phyloP scores from a whole-genome alignment of 2,888 invertebrate genomes.

The Gerris lacustris region DNA sequence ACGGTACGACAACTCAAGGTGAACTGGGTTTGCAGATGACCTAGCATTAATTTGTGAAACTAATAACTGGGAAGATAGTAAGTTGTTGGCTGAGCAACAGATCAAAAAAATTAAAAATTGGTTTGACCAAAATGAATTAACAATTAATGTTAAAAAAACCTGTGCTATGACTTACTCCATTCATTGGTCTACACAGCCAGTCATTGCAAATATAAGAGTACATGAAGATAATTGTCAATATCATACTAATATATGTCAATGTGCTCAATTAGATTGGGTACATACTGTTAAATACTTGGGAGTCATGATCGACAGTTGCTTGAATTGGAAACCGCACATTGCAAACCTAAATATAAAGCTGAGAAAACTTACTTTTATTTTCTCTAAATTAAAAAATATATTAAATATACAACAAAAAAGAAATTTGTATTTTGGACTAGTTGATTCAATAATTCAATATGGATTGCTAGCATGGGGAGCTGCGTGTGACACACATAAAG shows the following conservation, averaged over 20 bases:
- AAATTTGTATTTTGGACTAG: too few relatives aligned
- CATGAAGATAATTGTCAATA: neutral
- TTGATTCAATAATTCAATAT: too few relatives aligned
- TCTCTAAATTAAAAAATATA: conserved; percentile 1
- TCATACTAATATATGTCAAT: neutral
- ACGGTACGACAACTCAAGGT: too few relatives aligned
- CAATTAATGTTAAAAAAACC: neutral
- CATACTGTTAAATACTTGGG: neutral
- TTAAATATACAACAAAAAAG: too few relatives aligned
- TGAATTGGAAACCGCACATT: conserved; percentile 3
- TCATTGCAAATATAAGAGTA: neutral
- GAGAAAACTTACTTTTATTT: neutral
- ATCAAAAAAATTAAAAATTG: neutral
- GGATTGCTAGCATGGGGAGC: too few relatives aligned
- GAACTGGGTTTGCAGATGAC: conserved; percentile 2
- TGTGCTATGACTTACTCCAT: neutral
- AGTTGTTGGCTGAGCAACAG: neutral
- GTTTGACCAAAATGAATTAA: neutral
- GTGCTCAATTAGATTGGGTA: neutral
- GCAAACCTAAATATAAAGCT: neutral
- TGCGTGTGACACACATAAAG: too few relatives aligned
- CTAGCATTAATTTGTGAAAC: neutral
- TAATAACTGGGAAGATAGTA: neutral
- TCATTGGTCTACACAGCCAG: neutral
- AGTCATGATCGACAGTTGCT: neutral